Conservation (phyloP, 53 echinoderm and acorn worm genomes). For the Apostichopus leukothele region DNA sequence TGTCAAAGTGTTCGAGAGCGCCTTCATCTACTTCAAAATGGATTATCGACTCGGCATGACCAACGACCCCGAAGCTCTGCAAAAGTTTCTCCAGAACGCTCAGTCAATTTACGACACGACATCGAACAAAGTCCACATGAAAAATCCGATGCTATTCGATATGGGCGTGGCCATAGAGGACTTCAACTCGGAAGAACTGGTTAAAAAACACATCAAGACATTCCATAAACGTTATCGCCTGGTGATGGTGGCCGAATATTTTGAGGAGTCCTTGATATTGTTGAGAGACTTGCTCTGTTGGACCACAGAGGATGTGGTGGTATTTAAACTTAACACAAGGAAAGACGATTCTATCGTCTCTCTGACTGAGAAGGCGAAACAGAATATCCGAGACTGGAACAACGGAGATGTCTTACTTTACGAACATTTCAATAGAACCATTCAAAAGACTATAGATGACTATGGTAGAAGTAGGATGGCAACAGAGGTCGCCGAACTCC, state of each 20-base stretch:
- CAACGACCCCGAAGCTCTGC: constrained; percentile 73
- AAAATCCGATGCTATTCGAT: constrained; percentile 92
- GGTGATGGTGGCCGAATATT: constrained; percentile 94
- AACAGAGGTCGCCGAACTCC: constrained; percentile 60
- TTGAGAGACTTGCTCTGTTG: constrained; percentile 82
- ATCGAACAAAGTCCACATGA: constrained; percentile 66
- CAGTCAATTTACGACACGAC: constrained; percentile 49
- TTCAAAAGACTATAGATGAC: constrained; percentile 67
- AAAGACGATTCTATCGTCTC: constrained; percentile 69
- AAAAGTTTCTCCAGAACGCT: constrained; percentile 69
- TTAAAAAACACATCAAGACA: constrained; percentile 71
- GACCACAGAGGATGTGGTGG: constrained; percentile 76
- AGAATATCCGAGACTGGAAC: constrained; percentile 80
- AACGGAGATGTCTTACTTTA: constrained; percentile 84
- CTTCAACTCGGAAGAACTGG: constrained; percentile 57
- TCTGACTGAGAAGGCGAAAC: constrained; percentile 49
- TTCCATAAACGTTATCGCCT: constrained; percentile 79
- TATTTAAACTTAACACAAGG: constrained; percentile 83
- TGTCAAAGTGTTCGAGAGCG: constrained; percentile 94
- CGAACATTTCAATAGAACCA: constrained; percentile 83
- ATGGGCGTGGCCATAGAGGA: constrained; percentile 71
- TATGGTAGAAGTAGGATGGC: constrained; percentile 82
- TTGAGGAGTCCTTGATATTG: constrained; percentile 77
- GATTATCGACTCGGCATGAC: constrained; percentile 73
- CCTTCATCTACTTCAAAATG: constrained; percentile 97